Base-by-base conservation (phyloP, 2,888 invertebrate species). In the Gnatocerus cornutus region DNA sequence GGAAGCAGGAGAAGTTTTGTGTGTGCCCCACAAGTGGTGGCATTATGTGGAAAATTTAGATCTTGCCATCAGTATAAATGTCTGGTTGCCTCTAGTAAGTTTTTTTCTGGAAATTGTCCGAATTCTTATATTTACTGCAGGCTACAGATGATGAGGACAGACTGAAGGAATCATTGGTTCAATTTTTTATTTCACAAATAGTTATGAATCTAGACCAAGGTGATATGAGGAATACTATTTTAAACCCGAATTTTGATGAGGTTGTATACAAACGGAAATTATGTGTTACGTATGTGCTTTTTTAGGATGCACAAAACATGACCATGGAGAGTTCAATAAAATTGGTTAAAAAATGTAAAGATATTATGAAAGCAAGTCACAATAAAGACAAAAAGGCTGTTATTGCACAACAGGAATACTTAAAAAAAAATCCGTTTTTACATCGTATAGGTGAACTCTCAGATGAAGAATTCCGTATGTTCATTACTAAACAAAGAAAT, bases 21-120 rank as follows among this genome's bases (percentile, higher is more conserved):
- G 94, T 78, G 93, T 99, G 5, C 98, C 98, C 0, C 89, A 90
- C 70, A 93, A 94, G 70, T 99, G 98, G 98, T 99, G 98, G 98
- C 98, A 98, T 86, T 97, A 93, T 86, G 98, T 98, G 0, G 94
- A 96, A 84, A 96, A 97, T 81, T 93, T 95, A 87, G 86, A 88
- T 2, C 83, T 87, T 37, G 88, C 91, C 52, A 88, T 92, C 30
- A 86, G 90, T 61, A 85, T 92, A 4, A 92, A 92, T 79, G 86
- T 87, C 39, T 92, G 92, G 92, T 83, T 98, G 73, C 93, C 94
- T 48, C 84, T 93, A 84, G 92, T 91, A 86, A 83, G 85, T 7
- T 12, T 4, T 41, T 41, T 41, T 2, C 6, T 10, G 1, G 7
- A 41, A 33, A 33, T 12, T n/a, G 2, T 12, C 10, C 3, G 12